Conservation (phyloP, 2,113 vertebrate species). For the Anolis carolinensis region DNA sequence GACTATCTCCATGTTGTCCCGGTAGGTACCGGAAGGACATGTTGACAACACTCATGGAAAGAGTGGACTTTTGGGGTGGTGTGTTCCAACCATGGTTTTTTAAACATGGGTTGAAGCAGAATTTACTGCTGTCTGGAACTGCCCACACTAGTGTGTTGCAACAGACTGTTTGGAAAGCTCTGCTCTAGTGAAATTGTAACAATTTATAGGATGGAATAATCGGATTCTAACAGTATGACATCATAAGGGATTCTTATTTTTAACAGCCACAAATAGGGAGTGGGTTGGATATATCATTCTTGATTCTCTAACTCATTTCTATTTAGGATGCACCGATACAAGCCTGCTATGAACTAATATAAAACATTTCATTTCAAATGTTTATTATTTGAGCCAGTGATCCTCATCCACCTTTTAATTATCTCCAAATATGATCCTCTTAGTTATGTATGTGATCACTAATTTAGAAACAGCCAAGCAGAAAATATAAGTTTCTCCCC, state of each 20-base stretch:
- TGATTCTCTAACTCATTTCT: neutral
- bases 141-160: too few species aligned
- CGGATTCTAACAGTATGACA: neutral
- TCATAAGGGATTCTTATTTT: too few species aligned
- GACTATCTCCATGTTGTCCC: too few species aligned
- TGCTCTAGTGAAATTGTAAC: neutral
- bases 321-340: neutral
- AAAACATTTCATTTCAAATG: slow-evolving; percentile 21
- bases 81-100: too few species aligned
- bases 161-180: too few species aligned
- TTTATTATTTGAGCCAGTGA: slow-evolving; percentile 24
- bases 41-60: too few species aligned
- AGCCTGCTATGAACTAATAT: slow-evolving; percentile 3
- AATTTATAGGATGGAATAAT: neutral
- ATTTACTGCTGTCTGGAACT: too few species aligned
- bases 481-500: slow-evolving; percentile 20
- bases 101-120: too few species aligned
- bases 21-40: too few species aligned
- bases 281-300: neutral
- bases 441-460: neutral
- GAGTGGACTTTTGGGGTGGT: too few species aligned
- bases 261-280: too few species aligned
- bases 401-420: slow-evolving; percentile 25
- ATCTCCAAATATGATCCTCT: slow-evolving; percentile 2
- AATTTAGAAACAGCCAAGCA: slow-evolving; percentile 25